These are phyloP conservation scores for Ceramica pisi DNA, from an alignment of 2,888 invertebrate species.

Conservation along the genomic window DNA sequence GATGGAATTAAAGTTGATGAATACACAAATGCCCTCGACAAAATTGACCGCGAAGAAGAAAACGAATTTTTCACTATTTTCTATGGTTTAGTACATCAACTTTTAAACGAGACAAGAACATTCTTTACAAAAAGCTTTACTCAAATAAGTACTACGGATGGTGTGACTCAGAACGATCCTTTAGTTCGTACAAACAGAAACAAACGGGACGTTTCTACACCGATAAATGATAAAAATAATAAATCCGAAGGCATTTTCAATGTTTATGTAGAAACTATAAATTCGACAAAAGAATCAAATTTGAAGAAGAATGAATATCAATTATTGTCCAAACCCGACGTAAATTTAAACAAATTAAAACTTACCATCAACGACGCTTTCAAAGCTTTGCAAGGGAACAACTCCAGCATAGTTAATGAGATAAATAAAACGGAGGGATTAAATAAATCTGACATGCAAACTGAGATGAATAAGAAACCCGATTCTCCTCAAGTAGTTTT, in stretches of 20 bases:
- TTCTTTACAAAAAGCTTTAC: constrained; percentile 73
- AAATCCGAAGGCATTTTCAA: constrained; percentile 30
- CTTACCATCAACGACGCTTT: constrained; percentile 20
- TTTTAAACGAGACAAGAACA: constrained; percentile 76
- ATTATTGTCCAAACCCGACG: constrained; percentile 30
- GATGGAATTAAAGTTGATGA: constrained; percentile 79
- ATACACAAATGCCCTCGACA: constrained; percentile 75
- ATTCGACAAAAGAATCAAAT: constrained; percentile 53
- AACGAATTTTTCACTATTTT: constrained; percentile 75
- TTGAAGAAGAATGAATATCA: constrained; percentile 61
- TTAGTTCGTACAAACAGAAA: constrained; percentile 73
- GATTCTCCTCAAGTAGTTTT: constrained; percentile 70
- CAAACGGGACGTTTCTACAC: constrained; percentile 71
- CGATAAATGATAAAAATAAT: constrained; percentile 37
- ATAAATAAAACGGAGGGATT: constrained; percentile 30
- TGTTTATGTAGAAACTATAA: constrained; percentile 51
- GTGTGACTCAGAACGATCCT: constrained; percentile 47
- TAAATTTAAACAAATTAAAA: constrained; percentile 17
- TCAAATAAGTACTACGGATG: constrained; percentile 54
- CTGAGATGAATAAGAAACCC: constrained; percentile 44
- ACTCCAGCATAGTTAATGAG: constrained; percentile 1
- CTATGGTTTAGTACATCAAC: constrained; percentile 71
- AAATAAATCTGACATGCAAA: constrained; percentile 61
- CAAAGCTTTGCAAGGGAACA: constrained; percentile 19
- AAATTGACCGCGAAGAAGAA: constrained; percentile 77